Conservation (phyloP, 2,797 vertebrate genomes). For the Vespertilio murinus region DNA sequence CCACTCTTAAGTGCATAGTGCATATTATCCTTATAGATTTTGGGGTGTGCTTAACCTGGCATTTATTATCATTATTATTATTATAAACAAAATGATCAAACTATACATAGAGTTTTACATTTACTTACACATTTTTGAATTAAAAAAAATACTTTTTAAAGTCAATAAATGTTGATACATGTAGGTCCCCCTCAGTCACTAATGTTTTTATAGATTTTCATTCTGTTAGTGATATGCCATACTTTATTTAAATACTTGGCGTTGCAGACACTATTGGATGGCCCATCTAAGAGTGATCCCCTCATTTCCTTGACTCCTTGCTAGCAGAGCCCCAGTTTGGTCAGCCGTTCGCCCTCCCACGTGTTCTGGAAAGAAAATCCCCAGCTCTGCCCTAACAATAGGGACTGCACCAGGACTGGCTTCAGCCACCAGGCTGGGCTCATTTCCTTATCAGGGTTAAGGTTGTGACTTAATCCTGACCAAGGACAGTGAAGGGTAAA, state of each 20-base stretch:
- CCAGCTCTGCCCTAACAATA: not conserved
- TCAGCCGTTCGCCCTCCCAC: not conserved
- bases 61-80: not conserved
- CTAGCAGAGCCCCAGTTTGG: not conserved
- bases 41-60: not conserved
- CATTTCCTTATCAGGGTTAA: not conserved
- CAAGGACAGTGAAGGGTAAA: not conserved
- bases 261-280: not conserved
- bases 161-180: not conserved
- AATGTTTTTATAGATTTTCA: not conserved
- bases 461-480: not conserved
- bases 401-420: not conserved
- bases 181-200: not conserved
- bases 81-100: not conserved
- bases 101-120: not conserved
- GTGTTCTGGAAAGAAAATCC: not conserved
- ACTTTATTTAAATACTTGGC: not conserved
- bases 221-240: not conserved
- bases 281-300: not conserved
- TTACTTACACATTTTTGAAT: not conserved
- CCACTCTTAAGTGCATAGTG: not conserved
- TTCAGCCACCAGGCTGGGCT: not conserved
- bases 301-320: not conserved
- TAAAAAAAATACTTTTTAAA: not conserved
- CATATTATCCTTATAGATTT: not conserved